These are phyloP conservation scores for Congeria kusceri DNA, from an alignment of 2,888 invertebrate species.

Conservation along the genomic window DNA sequence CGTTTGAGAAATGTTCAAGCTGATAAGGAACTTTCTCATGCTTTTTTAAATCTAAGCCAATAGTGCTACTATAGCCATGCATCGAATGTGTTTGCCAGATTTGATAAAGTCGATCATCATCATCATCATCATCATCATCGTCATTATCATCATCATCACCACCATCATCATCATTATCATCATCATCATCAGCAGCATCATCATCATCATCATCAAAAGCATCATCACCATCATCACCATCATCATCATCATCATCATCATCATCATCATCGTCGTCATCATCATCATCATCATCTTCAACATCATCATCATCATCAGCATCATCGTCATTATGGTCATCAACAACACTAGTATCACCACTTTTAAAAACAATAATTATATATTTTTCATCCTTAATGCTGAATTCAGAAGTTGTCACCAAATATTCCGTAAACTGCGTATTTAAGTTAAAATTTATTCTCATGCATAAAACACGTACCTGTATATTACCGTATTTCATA, in stretches of 20 bases:
- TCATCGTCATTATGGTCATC: conserved; percentile 1
- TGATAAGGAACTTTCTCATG: no score
- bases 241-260: conserved; percentile 1
- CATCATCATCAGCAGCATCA: not conserved
- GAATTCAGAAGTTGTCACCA: no score
- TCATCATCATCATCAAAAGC: conserved; percentile 16
- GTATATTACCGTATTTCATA: no score
- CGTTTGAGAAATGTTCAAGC: no score
- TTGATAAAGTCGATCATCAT: no score
- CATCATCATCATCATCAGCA: conserved; percentile 1
- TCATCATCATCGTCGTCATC: not conserved
- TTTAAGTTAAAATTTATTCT: no score
- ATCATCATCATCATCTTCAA: not conserved
- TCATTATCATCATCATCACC: no score
- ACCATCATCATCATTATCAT: conserved; percentile 13
- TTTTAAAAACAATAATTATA: not conserved
- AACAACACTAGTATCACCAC: not conserved
- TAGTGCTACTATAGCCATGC: no score
- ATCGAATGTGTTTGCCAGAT: no score
- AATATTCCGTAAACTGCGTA: no score
- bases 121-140: not conserved
- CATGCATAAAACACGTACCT: no score
- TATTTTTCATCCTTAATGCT: not conserved
- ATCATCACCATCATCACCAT: conserved; percentile 11
- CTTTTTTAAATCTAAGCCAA: no score